Evolutionary conservation across 1,140 invertebrate genomes (phyloP).

Genomic region (Leptestheria dahalacensis): DNA sequence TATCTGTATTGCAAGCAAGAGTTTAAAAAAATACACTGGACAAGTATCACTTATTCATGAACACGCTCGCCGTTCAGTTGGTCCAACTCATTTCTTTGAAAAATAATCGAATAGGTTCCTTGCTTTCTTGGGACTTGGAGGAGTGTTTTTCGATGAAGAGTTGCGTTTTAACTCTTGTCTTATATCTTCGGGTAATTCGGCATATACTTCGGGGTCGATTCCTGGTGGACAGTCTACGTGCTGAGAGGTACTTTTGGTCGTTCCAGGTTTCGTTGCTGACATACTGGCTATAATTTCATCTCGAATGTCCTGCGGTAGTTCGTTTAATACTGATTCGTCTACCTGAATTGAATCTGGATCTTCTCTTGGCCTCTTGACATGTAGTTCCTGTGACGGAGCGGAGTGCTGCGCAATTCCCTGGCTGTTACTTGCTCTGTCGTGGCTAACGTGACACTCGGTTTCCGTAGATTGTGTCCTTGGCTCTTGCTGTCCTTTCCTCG

Average conservation of each 20-base stretch:
- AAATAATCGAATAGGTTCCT: conserved; percentile 5
- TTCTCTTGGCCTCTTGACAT: neutral
- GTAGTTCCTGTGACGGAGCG: conserved; percentile 46
- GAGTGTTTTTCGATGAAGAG: neutral
- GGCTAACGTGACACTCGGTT: no score
- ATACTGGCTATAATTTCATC: conserved; percentile 5
- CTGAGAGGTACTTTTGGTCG: neutral
- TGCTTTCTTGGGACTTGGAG: neutral
- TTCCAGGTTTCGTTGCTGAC: neutral
- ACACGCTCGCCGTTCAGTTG: neutral
- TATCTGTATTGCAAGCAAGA: no score
- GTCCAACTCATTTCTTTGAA: neutral
- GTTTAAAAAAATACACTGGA: no score
- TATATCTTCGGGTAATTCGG: conserved; percentile 21
- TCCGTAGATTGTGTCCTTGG: no score
- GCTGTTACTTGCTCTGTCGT: no score
- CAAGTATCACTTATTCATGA: neutral
- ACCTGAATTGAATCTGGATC: neutral
- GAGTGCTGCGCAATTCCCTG: no score
- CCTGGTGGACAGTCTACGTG: conserved; percentile 15
- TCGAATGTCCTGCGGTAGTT: conserved; percentile 7
- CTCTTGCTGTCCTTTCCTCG: conserved; percentile 43
- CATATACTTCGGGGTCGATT: conserved; percentile 21
- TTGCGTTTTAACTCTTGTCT: conserved; percentile 18
- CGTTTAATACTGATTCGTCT: conserved; percentile 3